Evolutionary conservation across 2,888 invertebrate species (phyloP).

Genomic region (Gymnosoma rotundatum): DNA sequence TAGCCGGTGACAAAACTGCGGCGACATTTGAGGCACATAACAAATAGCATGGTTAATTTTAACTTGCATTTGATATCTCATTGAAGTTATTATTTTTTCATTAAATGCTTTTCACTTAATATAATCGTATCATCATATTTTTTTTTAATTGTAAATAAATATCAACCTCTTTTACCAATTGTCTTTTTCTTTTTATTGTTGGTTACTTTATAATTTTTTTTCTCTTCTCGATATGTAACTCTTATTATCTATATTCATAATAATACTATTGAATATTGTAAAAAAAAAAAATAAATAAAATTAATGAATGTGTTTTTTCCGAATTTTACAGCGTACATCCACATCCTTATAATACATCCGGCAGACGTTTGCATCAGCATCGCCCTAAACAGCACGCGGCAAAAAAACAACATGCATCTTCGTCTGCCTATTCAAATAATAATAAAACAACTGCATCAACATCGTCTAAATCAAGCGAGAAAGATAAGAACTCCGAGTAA

Average conservation of each 20-base stretch:
- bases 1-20: no score
- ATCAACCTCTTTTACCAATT: no score
- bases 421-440: slow-evolving; percentile 53
- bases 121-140: no score
- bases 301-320: slow-evolving; percentile 33
- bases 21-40: no score
- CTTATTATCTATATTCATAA: neutral
- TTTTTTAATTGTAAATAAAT: no score
- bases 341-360: slow-evolving; percentile 81
- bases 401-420: slow-evolving; percentile 70
- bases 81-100: no score
- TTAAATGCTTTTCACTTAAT: no score
- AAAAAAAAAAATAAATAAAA: neutral
- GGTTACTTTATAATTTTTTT: neutral
- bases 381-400: slow-evolving; percentile 77
- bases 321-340: slow-evolving; percentile 79
- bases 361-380: slow-evolving; percentile 77
- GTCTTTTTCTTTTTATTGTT: neutral
- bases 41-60: no score
- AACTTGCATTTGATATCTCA: no score
- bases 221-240: neutral
- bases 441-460: slow-evolving; percentile 48
- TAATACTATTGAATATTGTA: no score
- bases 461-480: slow-evolving; percentile 34
- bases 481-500: slow-evolving; percentile 62